These are phyloP conservation scores for Nymphalis polychloros DNA, from an alignment of 2,888 invertebrate genomes.

Conservation along the genomic window DNA sequence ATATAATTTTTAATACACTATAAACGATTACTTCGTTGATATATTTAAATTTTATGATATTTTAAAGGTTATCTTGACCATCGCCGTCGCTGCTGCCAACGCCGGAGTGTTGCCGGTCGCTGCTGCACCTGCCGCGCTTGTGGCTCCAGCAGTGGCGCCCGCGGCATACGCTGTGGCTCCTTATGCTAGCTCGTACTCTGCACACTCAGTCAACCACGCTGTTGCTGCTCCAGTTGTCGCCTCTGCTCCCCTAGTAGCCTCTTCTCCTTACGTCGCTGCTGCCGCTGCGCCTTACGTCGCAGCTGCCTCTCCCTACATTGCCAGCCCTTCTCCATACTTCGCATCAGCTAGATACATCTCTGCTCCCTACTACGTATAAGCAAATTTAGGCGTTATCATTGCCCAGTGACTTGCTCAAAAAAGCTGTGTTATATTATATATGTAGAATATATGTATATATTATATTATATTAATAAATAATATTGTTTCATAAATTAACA, in stretches of 20 bases:
- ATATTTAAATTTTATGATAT: neutral
- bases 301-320: slow-evolving; percentile 46
- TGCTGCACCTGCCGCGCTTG: slow-evolving; percentile 78
- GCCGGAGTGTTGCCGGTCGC: slow-evolving; percentile 65
- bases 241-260: slow-evolving; percentile 55
- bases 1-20: neutral
- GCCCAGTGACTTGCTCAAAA: slow-evolving; percentile 76
- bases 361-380: slow-evolving; percentile 67
- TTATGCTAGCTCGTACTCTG: slow-evolving; percentile 88
- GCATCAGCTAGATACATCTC: slow-evolving; percentile 55
- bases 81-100: slow-evolving; percentile 62
- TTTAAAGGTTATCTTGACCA: slow-evolving; percentile 65
- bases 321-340: slow-evolving; percentile 33
- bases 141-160: slow-evolving; percentile 81
- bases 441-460: slow-evolving; percentile 43
- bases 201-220: slow-evolving; percentile 88
- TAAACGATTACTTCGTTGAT: neutral
- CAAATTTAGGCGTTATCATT: slow-evolving; percentile 73
- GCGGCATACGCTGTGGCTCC: slow-evolving; percentile 85
- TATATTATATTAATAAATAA: slow-evolving; percentile 23
- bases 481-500: slow-evolving; percentile 9
- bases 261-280: slow-evolving; percentile 46
- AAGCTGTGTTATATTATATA: slow-evolving; percentile 43
- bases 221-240: slow-evolving; percentile 84
- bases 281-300: slow-evolving; percentile 53